Evolutionary conservation across 2,888 invertebrate species (phyloP), one percentile per base, ranked within the genome.

Genomic region (Agonopterix arenella): DNA sequence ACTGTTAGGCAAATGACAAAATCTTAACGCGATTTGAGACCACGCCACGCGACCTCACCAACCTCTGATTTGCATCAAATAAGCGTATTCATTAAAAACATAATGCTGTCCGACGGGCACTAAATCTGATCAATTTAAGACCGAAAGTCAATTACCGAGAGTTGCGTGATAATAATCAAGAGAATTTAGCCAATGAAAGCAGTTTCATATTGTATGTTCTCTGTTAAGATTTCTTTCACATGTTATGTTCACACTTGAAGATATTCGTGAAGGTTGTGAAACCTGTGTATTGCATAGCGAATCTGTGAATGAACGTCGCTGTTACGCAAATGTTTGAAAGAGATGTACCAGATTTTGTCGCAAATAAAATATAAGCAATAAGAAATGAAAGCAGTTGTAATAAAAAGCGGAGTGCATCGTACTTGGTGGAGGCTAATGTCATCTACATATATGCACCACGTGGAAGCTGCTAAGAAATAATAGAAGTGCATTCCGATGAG

Each of bases 401-500:
- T 11, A n/a, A 46, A 50, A 40, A 44, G 8, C 36, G 8, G 46
- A 49, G 50, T 50, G 49, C 45, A 51, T 43, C 43, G 13, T 11
- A 52, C 42, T 36, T 28, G 51, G 52, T 45, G 54, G 56, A 56
- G 60, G 53, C 44, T 57, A 56, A 60, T 64, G 58, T 56, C 53
- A 57, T 63, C 60, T 56, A 53, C 49, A 51, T 40, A 40, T n/a
- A 40, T 10, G 40, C 10, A 11, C 68, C 68, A 71, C 66, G 67
- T 73, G 72, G 72, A 74, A 73, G 68, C 70, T 76, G 76, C 70
- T 13, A 8, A 78, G 11, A 78, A 75, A 73, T 76, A 82, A 79
- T 80, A 75, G 74, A 74, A 75, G 76, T 78, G 80, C 84, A 85
- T 88, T 86, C 85, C 86, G 64, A 70, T 65, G 82, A 80, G 79